Percentiles rank a stretch among this genome's conserved stretches.
phyloP scores from a whole-genome alignment of 2,888 invertebrate species.

The Cryptus armator region DNA sequence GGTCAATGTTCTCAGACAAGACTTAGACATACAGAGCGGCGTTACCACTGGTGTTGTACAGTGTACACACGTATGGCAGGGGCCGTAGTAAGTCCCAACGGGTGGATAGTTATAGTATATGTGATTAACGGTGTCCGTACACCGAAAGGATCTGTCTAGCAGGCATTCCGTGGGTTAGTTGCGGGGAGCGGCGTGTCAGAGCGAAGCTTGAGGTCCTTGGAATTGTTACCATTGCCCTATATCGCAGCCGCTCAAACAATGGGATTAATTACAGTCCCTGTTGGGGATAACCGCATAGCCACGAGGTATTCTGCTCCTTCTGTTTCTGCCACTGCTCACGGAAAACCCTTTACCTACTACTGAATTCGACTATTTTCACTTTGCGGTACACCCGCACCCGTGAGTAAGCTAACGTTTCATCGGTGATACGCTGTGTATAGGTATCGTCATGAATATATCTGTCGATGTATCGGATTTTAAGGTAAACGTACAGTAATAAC shows the following conservation, averaged over 20 bases:
- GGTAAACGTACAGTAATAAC: too few relatives aligned
- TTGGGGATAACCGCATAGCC: conserved; percentile 77
- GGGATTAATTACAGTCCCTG: conserved; percentile 81
- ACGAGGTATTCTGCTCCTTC: conserved; percentile 70
- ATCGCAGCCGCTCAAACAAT: conserved; percentile 78
- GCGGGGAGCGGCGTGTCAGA: conserved; percentile 21
- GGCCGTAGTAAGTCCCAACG: conserved; percentile 30
- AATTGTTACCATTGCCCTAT: conserved; percentile 69
- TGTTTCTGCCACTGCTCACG: conserved; percentile 21
- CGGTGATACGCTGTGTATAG: neutral
- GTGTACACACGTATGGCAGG: conserved; percentile 32
- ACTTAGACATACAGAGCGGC: conserved; percentile 4
- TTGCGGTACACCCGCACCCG: conserved; percentile 29
- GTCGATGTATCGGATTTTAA: neutral
- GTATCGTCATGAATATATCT: neutral
- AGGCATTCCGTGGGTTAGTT: conserved; percentile 58
- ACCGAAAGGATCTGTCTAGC: conserved; percentile 74
- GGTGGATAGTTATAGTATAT: conserved; percentile 48
- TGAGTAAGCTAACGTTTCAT: conserved; percentile 46
- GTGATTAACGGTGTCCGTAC: conserved; percentile 78
- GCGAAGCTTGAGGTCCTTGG: conserved; percentile 61
- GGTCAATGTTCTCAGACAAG: conserved; percentile 30
- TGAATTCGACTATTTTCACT: conserved; percentile 49
- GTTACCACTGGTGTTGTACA: neutral
- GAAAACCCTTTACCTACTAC: conserved; percentile 38